These are phyloP conservation scores for Pogonomyrmex barbatus DNA, from an alignment of 1,140 invertebrate genomes.

Conservation along the genomic window DNA sequence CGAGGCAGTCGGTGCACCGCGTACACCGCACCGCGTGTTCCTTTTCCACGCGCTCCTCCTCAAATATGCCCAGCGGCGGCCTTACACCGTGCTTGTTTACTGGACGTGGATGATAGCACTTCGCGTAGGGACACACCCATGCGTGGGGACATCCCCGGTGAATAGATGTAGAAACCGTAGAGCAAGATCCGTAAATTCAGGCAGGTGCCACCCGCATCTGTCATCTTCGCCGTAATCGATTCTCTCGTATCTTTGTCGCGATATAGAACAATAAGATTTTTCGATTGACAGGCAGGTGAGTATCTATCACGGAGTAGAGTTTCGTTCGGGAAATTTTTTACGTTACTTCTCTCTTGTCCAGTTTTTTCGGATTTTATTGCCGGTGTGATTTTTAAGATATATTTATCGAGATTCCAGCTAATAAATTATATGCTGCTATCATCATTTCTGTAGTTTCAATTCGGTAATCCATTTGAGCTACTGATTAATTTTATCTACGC, in stretches of 20 bases:
- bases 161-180: conserved; percentile 62
- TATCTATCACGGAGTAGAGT: too few relatives aligned
- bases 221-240: conserved; percentile 46
- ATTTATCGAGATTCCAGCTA: neutral
- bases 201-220: conserved; percentile 80
- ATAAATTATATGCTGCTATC: conserved; percentile 3
- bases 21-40: conserved; percentile 32
- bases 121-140: neutral
- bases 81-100: conserved; percentile 2
- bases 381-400: neutral
- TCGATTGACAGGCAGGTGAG: neutral
- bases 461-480: neutral
- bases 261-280: conserved; percentile 30
- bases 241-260: neutral
- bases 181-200: conserved; percentile 71
- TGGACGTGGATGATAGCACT: neutral
- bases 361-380: neutral
- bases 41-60: conserved; percentile 63
- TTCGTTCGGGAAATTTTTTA: neutral
- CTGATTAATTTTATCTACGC: conserved; percentile 25
- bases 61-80: conserved; percentile 43
- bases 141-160: conserved; percentile 36
- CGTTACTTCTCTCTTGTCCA: neutral
- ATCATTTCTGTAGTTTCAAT: neutral
- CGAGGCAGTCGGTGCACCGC: conserved; percentile 61